Conservation (phyloP, 2,797 vertebrate genomes). For the Propithecus deckenii region DNA sequence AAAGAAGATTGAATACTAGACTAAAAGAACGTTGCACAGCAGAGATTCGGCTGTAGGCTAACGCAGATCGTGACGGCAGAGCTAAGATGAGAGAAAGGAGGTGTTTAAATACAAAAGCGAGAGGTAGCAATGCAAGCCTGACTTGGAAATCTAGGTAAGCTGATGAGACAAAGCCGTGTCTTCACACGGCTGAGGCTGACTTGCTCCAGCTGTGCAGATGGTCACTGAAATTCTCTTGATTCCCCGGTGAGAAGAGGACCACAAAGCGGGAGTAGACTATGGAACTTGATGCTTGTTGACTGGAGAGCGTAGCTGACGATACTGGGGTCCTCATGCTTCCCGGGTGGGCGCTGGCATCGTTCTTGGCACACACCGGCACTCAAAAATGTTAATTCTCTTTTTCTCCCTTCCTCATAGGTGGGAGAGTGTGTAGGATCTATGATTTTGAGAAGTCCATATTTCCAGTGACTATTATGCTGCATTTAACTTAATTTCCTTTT, state of each 20-base stretch:
- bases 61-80: slow-evolving; percentile 12
- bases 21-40: slow-evolving; percentile 51
- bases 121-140: not conserved
- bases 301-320: not conserved
- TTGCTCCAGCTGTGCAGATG: not conserved
- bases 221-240: slow-evolving; percentile 26
- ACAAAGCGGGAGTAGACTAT: not conserved
- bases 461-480: not conserved
- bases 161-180: not conserved
- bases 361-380: not conserved
- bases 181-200: not conserved
- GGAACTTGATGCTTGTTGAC: not conserved
- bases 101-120: not conserved
- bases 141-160: slow-evolving; percentile 27
- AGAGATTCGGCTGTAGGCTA: not conserved
- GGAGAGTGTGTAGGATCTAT: not conserved
- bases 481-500: slow-evolving; percentile 48
- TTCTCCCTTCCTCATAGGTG: not conserved
- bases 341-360: not conserved
- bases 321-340: not conserved
- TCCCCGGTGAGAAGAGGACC: not conserved
- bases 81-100: slow-evolving; percentile 35
- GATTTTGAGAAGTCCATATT: not conserved
- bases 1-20: slow-evolving; percentile 72
- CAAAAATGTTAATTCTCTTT: not conserved